phyloP scores from a whole-genome alignment of 2,888 invertebrate species.

The Dryocosmus kuriphilus region DNA sequence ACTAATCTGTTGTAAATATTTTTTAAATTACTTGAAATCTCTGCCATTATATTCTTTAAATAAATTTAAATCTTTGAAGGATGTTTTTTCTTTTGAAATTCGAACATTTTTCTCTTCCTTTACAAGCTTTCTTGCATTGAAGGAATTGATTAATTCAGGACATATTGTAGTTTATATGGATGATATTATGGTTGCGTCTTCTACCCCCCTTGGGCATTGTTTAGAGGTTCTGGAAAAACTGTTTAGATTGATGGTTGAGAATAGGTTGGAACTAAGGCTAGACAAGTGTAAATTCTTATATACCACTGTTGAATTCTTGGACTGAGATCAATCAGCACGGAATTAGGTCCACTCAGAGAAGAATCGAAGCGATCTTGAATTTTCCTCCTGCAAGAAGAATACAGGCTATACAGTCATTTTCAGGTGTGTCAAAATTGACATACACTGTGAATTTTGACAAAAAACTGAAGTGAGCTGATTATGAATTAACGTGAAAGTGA shows the following conservation, averaged over 20 bases:
- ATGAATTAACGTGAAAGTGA: no score
- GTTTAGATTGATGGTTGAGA: slow-evolving; percentile 40
- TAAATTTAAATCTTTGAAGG: no score
- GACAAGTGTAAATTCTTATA: slow-evolving; percentile 62
- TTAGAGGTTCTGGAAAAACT: background rate
- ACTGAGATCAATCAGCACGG: slow-evolving; percentile 48
- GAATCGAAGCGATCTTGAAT: slow-evolving; percentile 39
- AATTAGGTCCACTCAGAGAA: slow-evolving; percentile 38
- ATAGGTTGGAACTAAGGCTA: slow-evolving; percentile 55
- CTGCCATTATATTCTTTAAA: no score
- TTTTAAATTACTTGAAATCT: no score
- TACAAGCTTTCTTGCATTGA: no score
- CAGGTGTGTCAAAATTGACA: no score
- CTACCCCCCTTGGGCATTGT: slow-evolving; percentile 24
- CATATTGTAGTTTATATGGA: slow-evolving; percentile 55
- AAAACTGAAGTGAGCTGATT: no score
- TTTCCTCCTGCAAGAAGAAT: slow-evolving; percentile 46
- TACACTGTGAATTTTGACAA: no score
- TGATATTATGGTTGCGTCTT: slow-evolving; percentile 47
- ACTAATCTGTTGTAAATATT: no score
- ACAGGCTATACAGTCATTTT: slow-evolving; percentile 49
- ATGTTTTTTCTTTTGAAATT: no score
- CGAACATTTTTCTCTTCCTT: no score
- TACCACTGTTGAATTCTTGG: slow-evolving; percentile 58
- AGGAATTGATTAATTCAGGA: slow-evolving; percentile 45